Percentiles rank a stretch among this genome's conserved stretches.
Evolutionary conservation across 37 sponge, comb jelly and placozoan genomes (phyloP).

Genomic region (Beroe forskalii): DNA sequence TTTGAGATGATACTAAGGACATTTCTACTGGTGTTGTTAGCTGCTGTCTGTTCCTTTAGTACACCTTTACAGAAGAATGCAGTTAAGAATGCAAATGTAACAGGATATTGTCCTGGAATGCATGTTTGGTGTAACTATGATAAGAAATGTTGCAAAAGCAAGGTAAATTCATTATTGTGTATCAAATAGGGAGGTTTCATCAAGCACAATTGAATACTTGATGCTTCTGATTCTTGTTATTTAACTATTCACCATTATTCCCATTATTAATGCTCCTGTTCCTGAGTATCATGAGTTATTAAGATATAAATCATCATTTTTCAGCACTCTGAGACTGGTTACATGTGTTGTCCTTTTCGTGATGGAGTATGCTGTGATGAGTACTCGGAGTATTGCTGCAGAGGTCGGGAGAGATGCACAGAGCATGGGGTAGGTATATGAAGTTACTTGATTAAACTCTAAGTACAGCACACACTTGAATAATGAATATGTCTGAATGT

Average conservation of each 20-base stretch:
- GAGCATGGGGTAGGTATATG: neutral
- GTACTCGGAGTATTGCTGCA: neutral
- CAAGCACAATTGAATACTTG: neutral
- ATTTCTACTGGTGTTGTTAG: neutral
- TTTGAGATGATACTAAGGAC: no score
- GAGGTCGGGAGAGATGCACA: neutral
- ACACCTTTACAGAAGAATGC: neutral
- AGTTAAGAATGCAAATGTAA: neutral
- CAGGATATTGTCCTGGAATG: constrained; percentile 31
- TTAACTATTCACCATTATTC: no score
- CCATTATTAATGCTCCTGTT: no score
- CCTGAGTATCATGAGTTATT: no score
- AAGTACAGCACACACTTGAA: no score
- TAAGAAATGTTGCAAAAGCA: neutral
- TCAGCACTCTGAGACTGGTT: neutral
- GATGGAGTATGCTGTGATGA: constrained; percentile 41
- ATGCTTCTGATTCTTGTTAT: neutral
- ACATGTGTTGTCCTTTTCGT: constrained; percentile 19
- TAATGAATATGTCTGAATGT: no score
- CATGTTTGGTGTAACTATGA: neutral
- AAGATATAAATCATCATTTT: neutral
- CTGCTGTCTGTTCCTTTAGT: neutral
- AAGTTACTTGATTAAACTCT: no score
- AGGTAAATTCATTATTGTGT: neutral
- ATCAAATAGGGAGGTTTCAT: neutral